These are phyloP conservation scores for Iselma pallidipennis DNA, from an alignment of 2,888 invertebrate species.

Conservation along the genomic window DNA sequence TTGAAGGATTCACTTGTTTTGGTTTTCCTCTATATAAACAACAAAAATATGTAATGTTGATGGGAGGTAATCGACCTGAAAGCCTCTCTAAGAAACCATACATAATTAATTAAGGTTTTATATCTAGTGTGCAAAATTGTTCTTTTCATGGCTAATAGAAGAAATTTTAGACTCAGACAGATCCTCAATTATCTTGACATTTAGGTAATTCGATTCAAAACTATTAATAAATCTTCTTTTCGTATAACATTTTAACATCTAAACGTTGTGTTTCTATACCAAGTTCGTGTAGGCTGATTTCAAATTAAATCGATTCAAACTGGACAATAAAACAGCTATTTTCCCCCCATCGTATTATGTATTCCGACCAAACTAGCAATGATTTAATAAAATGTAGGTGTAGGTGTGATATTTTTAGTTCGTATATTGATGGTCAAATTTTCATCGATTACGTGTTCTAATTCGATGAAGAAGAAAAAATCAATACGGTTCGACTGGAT, in stretches of 20 bases:
- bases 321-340: no score
- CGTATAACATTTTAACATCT: no score
- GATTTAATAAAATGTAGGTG: neutral
- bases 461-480: neutral
- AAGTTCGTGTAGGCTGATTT: neutral
- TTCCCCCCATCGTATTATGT: no score
- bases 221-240: no score
- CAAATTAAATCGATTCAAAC: neutral
- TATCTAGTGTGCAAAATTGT: neutral
- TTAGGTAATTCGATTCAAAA: no score
- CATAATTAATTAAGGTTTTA: neutral
- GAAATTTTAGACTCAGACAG: no score
- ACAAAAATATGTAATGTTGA: neutral
- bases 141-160: neutral
- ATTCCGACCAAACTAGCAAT: neutral
- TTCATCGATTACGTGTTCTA: neutral
- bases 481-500: neutral
- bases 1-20: no score
- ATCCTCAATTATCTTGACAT: neutral
- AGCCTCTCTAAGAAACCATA: neutral
- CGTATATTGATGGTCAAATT: neutral
- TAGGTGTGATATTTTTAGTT: neutral
- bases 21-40: no score
- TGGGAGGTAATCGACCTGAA: neutral
- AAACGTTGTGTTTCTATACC: no score